Conservation (phyloP, 2,797 vertebrate genomes). For the Cirrhinus mrigala region DNA sequence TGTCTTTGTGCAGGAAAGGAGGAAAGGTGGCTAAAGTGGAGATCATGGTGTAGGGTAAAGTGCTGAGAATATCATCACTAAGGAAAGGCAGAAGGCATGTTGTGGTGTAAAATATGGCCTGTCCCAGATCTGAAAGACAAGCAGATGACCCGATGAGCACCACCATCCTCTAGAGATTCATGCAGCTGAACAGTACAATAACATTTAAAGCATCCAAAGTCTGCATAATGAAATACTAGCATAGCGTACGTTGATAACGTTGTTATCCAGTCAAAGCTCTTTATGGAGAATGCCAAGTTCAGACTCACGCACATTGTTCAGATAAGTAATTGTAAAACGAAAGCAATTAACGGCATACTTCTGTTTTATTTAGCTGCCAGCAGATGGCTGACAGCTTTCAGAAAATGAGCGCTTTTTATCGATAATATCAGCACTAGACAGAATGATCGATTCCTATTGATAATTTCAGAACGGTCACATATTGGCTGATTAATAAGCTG, state of each 20-base stretch:
- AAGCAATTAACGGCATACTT: constrained; percentile 57
- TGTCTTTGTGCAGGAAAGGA: constrained; percentile 99
- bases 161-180: not conserved
- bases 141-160: constrained; percentile 12
- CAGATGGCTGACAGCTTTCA: not conserved
- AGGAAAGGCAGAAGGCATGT: constrained; percentile 99
- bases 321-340: constrained; percentile 62
- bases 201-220: not conserved
- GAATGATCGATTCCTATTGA: not conserved
- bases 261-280: constrained; percentile 5
- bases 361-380: constrained; percentile 43
- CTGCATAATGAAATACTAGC: constrained; percentile 34
- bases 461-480: not conserved
- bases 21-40: constrained; percentile 99
- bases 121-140: constrained; percentile 91
- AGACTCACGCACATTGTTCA: constrained; percentile 6
- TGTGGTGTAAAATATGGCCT: constrained; percentile 99
- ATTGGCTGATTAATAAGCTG: not conserved
- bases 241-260: not conserved
- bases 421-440: too few relatives aligned
- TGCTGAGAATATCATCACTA: constrained; percentile 98
- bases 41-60: constrained; percentile 99
- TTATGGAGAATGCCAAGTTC: not conserved
- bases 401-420: not conserved
- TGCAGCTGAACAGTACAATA: not conserved